These are phyloP conservation scores for Lucilia sericata DNA, from an alignment of 1,140 invertebrate genomes.

Conservation along the genomic window DNA sequence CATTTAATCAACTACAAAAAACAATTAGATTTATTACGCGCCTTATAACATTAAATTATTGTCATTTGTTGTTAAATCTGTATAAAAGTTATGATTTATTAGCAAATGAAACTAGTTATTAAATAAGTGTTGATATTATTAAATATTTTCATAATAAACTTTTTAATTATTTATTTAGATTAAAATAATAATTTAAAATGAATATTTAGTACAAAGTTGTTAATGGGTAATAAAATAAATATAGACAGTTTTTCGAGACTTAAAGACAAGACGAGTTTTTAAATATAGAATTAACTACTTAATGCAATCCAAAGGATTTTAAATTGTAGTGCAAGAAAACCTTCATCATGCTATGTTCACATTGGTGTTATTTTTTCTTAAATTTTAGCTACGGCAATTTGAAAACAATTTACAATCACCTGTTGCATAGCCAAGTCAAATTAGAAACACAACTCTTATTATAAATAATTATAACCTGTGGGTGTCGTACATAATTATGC, in stretches of 20 bases:
- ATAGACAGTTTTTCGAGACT: too few species aligned
- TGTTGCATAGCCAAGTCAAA: not conserved
- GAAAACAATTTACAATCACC: not conserved
- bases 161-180: not conserved
- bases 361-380: too few species aligned
- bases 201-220: not conserved
- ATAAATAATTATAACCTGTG: constrained; percentile 27
- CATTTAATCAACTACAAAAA: not conserved
- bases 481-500: constrained; percentile 30
- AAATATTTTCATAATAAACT: not conserved
- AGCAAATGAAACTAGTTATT: not conserved
- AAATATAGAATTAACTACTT: not conserved
- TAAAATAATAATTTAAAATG: not conserved
- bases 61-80: not conserved
- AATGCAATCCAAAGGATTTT: not conserved
- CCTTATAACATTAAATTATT: not conserved
- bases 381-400: too few species aligned
- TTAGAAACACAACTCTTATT: not conserved
- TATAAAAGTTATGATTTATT: not conserved
- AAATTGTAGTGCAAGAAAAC: not conserved
- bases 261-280: too few species aligned
- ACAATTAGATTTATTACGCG: not conserved
- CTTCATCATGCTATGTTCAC: not conserved
- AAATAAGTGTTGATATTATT: not conserved
- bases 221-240: not conserved